Evolutionary conservation across 1,140 invertebrate species (phyloP), one percentile per base, ranked within the genome.

Genomic region (Myzus persicae): DNA sequence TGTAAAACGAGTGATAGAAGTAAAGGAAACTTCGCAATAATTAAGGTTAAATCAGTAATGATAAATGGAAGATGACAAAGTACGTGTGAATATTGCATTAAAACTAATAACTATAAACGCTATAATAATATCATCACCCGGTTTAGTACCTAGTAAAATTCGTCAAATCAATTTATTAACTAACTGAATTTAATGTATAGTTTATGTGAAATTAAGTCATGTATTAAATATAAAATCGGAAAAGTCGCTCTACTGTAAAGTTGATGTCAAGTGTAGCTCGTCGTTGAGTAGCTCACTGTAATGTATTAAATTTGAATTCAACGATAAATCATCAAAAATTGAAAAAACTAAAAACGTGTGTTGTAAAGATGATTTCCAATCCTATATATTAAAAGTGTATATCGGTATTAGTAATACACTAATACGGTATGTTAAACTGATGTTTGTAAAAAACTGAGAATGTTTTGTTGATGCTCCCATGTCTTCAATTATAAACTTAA

Each of bases 31-130:
- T 90, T 67, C 42, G 7, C 4, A 40, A 31, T 90, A 59, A 59
- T 59, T 59, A 90, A 90, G 2, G 54, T 38, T 54, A 90, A 90
- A 89, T 89, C 89, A 90, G 38, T 90, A 90, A 67, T 31, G 59
- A 38, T 90, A 90, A 90, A 67, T 42, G 40, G 54, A 59, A 67
- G 26, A 90, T 36, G 54, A 67, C 89, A 67, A 90, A 90, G 51
- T 8, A 26, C 14, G 20, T n/a, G 38, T 40, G 89, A 90, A 90
- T 90, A 90, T 90, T 90, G 14, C 54, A 67, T 90, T 90, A 90
- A 67, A 90, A 90, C 20, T 51, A 51, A 67, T 42, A 46, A 67
- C 89, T 90, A 90, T 36, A n/a, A 90, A 42, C 54, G 51, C 5
- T 46, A 42, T 90, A 51, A 59, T 89, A 38, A 46, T 87, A 36